Conservation (phyloP, 2,797 vertebrate species). For the Rhinophrynus dorsalis region DNA sequence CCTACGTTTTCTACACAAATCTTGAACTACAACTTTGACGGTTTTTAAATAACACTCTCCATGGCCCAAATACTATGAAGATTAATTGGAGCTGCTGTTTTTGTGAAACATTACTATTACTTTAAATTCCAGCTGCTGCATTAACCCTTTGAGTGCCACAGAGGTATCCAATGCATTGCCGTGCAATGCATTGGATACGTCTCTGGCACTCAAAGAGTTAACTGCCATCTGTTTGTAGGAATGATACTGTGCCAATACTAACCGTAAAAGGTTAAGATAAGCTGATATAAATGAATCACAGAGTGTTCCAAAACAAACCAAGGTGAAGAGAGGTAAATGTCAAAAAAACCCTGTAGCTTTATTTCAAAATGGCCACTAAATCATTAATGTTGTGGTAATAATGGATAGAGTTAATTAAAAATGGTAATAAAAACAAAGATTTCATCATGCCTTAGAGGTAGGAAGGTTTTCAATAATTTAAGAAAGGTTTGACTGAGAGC, state of each 20-base stretch:
- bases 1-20: no score
- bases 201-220: no score
- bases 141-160: no score
- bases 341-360: slow-evolving; percentile 6
- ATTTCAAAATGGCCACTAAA: slow-evolving; percentile 5
- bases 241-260: not conserved
- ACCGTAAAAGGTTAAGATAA: not conserved
- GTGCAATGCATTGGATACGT: no score
- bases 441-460: slow-evolving; percentile 5
- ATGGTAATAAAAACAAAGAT: slow-evolving; percentile 23
- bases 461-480: slow-evolving; percentile 16
- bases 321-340: not conserved
- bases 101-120: no score
- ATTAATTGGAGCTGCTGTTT: no score
- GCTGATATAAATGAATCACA: not conserved
- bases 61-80: no score
- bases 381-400: slow-evolving; percentile 15
- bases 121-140: no score
- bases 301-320: not conserved
- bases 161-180: no score
- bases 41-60: no score
- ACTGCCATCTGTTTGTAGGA: no score
- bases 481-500: slow-evolving; percentile 13
- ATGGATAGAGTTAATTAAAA: slow-evolving; percentile 12
- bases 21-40: no score